A percentile compares a stretch with the other conserved stretches of the same genome.
Conservation (phyloP, 2,888 invertebrate genomes). For the Drosophila meridionalis region DNA sequence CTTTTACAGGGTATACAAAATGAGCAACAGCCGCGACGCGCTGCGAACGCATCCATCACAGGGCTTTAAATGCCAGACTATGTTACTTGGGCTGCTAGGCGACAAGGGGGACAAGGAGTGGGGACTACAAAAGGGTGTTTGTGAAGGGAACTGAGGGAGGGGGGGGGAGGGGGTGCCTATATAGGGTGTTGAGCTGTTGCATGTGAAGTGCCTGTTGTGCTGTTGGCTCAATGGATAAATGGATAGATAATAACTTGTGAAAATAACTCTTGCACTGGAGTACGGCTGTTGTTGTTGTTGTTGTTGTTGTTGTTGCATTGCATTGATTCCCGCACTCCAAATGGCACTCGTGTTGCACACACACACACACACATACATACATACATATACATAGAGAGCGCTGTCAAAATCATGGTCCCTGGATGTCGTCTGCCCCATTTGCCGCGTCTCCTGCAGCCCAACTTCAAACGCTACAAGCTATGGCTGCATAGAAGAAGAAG, state of each 20-base stretch:
- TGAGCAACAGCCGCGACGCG: conserved; percentile 58
- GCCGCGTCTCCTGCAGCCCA: conserved; percentile 12
- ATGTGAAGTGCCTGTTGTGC: conserved; percentile 50
- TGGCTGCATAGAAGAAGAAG: conserved; percentile 7
- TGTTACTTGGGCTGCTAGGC: neutral
- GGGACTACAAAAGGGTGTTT: neutral
- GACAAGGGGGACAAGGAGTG: neutral
- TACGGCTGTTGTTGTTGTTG: conserved; percentile 33
- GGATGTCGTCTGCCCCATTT: conserved; percentile 44
- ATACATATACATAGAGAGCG: conserved; percentile 9
- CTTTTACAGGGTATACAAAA: conserved; percentile 39
- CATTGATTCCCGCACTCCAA: conserved; percentile 39
- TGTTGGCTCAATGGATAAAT: conserved; percentile 73
- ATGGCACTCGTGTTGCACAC: conserved; percentile 23
- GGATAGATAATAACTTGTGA: conserved; percentile 79
- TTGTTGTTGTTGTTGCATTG: conserved; percentile 9
- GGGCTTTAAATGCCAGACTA: conserved; percentile 50
- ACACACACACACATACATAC: conserved; percentile 21
- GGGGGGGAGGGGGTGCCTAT: neutral
- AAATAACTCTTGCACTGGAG: conserved; percentile 79
- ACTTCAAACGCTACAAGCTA: conserved; percentile 31
- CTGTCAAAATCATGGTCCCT: conserved; percentile 70
- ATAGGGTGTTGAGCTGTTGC: conserved; percentile 51
- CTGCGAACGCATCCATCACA: conserved; percentile 58
- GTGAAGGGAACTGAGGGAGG: neutral